Evolutionary conservation across 2,888 invertebrate species (phyloP).

Genomic region (Hofmannophila pseudospretella): DNA sequence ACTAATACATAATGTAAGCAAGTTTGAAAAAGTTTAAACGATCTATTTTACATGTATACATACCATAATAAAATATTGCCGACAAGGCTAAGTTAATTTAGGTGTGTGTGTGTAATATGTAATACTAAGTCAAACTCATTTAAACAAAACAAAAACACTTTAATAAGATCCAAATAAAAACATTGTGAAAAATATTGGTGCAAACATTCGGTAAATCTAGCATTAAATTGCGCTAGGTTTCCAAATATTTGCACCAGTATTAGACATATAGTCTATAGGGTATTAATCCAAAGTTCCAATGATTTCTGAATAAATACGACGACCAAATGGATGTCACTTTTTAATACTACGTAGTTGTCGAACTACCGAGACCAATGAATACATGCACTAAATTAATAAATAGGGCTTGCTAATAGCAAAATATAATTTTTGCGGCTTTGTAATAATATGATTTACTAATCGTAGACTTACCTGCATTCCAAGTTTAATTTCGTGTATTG

Average conservation of each 20-base stretch:
- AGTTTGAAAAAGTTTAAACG: too few relatives aligned
- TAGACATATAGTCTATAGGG: neutral
- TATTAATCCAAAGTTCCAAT: slow-evolving; percentile 9
- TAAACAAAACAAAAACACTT: slow-evolving; percentile 16
- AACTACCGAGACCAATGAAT: slow-evolving; percentile 15
- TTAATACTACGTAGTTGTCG: slow-evolving; percentile 16
- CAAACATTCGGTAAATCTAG: too few relatives aligned
- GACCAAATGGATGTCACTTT: slow-evolving; percentile 27
- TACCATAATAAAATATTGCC: too few relatives aligned
- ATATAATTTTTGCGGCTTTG: too few relatives aligned
- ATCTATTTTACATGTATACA: too few relatives aligned
- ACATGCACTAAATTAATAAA: slow-evolving; percentile 10
- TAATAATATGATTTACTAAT: too few relatives aligned
- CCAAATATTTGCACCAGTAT: neutral
- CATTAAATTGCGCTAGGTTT: neutral
- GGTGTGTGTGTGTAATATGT: too few relatives aligned
- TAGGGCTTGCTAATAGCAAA: slow-evolving; percentile 10
- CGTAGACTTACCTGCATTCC: too few relatives aligned
- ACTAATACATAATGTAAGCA: too few relatives aligned
- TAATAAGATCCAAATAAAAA: neutral
- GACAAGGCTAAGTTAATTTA: too few relatives aligned
- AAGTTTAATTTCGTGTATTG: too few relatives aligned
- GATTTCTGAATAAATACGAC: slow-evolving; percentile 14
- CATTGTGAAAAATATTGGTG: neutral
- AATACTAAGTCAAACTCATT: too few relatives aligned